Evolutionary conservation across 1,140 invertebrate genomes (phyloP).

Genomic region (Aphis gossypii): DNA sequence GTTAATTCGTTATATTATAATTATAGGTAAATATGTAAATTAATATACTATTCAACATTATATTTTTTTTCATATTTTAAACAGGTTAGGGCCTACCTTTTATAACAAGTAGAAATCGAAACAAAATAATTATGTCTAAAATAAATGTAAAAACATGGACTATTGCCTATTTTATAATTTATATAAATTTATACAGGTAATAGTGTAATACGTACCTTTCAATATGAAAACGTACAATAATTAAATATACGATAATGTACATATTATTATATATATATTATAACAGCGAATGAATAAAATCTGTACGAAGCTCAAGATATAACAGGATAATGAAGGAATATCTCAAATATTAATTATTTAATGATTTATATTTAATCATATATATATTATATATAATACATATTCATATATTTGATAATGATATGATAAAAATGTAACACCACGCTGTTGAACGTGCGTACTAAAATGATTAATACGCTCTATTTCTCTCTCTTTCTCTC

Average conservation of each 20-base stretch:
- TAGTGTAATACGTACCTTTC: background rate
- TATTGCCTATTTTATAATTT: background rate
- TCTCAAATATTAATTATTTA: background rate
- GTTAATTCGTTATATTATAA: background rate
- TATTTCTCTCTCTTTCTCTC: background rate
- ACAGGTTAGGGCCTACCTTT: background rate
- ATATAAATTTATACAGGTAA: background rate
- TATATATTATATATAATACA: too few species aligned
- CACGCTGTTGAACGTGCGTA: too few species aligned
- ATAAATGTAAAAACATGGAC: background rate
- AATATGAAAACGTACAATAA: background rate
- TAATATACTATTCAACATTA: background rate
- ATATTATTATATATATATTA: background rate
- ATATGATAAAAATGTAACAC: background rate
- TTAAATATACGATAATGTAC: background rate
- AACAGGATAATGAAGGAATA: background rate
- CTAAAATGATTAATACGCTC: background rate
- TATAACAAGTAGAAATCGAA: background rate
- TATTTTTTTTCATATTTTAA: conserved; percentile 9
- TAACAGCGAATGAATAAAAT: background rate
- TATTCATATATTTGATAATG: background rate
- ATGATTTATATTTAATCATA: background rate
- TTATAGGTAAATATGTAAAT: background rate
- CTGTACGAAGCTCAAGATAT: background rate
- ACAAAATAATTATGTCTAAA: background rate